Conservation (phyloP, 2,113 vertebrate genomes). For the Brachirus orientalis region DNA sequence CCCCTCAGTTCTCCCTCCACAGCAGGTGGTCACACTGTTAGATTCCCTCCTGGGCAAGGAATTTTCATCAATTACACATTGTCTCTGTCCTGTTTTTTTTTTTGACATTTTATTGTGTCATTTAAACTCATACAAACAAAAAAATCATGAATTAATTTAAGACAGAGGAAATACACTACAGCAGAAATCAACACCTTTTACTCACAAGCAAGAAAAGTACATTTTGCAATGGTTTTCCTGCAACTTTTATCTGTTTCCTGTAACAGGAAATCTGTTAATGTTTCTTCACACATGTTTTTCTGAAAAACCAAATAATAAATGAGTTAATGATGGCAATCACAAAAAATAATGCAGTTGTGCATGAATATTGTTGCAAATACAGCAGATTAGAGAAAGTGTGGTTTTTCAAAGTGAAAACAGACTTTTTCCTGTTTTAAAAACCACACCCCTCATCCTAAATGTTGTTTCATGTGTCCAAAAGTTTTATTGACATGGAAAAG, state of each 20-base stretch:
- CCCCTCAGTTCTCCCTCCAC: slow-evolving; percentile 33
- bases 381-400: neutral
- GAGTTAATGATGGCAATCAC: too few relatives aligned
- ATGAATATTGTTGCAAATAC: neutral
- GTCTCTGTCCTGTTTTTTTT: too few relatives aligned
- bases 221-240: slow-evolving; percentile 35
- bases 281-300: neutral
- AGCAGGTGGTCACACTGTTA: slow-evolving; percentile 69
- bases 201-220: neutral
- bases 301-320: too few relatives aligned
- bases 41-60: slow-evolving; percentile 54
- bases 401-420: neutral
- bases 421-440: neutral
- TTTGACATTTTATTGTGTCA: neutral
- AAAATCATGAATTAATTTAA: neutral
- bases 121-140: neutral
- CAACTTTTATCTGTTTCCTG: slow-evolving; percentile 52
- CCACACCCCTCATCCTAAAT: neutral
- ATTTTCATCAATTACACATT: slow-evolving; percentile 59
- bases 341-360: too few relatives aligned
- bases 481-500: slow-evolving; percentile 14
- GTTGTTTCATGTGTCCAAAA: slow-evolving; percentile 22
- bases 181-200: neutral
- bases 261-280: slow-evolving; percentile 18
- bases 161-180: slow-evolving; percentile 4